These are phyloP conservation scores for Toxostoma redivivum DNA, from an alignment of 2,113 vertebrate species.

Conservation along the genomic window DNA sequence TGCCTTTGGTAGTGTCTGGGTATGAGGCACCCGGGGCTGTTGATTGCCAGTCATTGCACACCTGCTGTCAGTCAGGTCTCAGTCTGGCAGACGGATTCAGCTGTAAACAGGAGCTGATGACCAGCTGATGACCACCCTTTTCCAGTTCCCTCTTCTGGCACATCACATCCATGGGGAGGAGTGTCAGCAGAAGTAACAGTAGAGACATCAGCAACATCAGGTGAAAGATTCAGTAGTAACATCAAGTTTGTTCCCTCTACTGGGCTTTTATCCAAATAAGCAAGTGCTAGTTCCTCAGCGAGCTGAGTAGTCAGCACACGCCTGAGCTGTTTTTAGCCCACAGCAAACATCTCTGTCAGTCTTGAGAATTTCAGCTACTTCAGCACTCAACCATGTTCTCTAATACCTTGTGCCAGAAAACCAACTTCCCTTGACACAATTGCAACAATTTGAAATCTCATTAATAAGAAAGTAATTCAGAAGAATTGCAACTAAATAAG, in stretches of 20 bases:
- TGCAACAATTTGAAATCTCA: not conserved
- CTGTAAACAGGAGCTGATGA: not conserved
- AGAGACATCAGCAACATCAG: not conserved
- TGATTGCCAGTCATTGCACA: not conserved
- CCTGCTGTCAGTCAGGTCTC: not conserved
- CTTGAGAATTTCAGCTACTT: not conserved
- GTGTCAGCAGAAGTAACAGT: not conserved
- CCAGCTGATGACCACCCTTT: not conserved
- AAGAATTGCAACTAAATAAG: not conserved
- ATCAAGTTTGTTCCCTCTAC: not conserved
- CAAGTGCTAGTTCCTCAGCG: slow-evolving; percentile 9
- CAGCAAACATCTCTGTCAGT: not conserved
- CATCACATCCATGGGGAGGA: not conserved
- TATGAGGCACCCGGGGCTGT: not conserved
- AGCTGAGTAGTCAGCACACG: not conserved
- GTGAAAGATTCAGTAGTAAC: not conserved
- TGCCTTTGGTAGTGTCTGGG: not conserved
- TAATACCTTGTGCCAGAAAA: not conserved
- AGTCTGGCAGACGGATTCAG: not conserved
- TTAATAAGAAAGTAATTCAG: not conserved
- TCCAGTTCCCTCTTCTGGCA: not conserved
- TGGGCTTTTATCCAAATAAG: slow-evolving; percentile 7
- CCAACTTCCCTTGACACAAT: not conserved
- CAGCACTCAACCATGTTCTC: not conserved
- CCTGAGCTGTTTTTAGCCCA: not conserved